Evolutionary conservation across 2,113 vertebrate genomes (phyloP).

Genomic region (Callionymus lyra): DNA sequence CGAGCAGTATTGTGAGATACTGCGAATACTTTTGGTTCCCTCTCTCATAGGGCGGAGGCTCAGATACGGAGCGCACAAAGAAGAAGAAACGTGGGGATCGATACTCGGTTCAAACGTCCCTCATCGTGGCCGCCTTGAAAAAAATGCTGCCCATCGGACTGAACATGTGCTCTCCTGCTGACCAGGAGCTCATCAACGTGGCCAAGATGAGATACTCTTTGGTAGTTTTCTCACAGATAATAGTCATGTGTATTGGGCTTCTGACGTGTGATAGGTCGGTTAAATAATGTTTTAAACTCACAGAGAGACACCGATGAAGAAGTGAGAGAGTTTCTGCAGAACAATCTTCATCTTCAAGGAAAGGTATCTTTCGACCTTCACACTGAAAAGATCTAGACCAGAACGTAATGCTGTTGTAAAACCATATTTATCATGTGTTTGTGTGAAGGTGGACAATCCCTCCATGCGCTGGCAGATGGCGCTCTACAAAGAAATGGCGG

Average conservation of each 20-base stretch:
- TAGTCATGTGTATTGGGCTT: too few relatives aligned
- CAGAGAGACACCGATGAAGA: slow-evolving; percentile 96
- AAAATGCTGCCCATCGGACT: slow-evolving; percentile 95
- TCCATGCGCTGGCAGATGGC: slow-evolving; percentile 94
- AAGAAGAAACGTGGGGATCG: slow-evolving; percentile 85
- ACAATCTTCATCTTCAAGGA: slow-evolving; percentile 87
- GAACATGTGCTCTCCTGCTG: slow-evolving; percentile 93
- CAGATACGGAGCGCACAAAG: slow-evolving; percentile 86
- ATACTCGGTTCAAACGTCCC: slow-evolving; percentile 88
- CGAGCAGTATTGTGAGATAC: slow-evolving; percentile 12
- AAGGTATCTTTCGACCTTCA: slow-evolving; percentile 67
- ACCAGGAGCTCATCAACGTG: slow-evolving; percentile 87
- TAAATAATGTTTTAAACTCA: slow-evolving; percentile 9
- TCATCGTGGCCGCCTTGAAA: slow-evolving; percentile 91
- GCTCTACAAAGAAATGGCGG: slow-evolving; percentile 80
- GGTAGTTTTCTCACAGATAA: slow-evolving; percentile 59
- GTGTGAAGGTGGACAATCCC: slow-evolving; percentile 77
- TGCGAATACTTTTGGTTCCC: slow-evolving; percentile 37
- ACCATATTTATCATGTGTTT: slow-evolving; percentile 1
- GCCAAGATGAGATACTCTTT: slow-evolving; percentile 88
- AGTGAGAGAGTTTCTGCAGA: slow-evolving; percentile 84
- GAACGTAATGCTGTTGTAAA: too few relatives aligned
- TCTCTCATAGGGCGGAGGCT: slow-evolving; percentile 79
- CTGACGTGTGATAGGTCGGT: too few relatives aligned
- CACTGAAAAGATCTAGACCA: too few relatives aligned